Evolutionary conservation across 2,888 invertebrate species (phyloP).

Genomic region (Deilephila elpenor): DNA sequence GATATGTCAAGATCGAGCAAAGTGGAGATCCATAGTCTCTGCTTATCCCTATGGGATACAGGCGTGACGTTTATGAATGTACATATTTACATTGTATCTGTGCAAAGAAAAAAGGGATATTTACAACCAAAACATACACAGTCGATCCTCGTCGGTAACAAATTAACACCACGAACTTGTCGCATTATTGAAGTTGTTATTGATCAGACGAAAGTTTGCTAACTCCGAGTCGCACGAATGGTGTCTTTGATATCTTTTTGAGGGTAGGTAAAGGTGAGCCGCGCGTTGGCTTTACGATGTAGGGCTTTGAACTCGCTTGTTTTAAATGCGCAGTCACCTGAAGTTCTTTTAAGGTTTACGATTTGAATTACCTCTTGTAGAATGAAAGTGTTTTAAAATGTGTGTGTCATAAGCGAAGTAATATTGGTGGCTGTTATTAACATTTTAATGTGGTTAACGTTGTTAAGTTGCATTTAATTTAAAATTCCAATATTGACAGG

Average conservation of each 20-base stretch:
- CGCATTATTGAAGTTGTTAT: constrained; percentile 47
- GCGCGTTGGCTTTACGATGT: background rate
- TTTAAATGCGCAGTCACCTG: background rate
- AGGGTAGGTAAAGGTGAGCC: background rate
- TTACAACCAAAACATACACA: constrained; percentile 20
- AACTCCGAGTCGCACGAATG: background rate
- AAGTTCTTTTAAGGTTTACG: background rate
- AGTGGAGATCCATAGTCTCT: too few species aligned
- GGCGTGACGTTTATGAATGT: too few species aligned
- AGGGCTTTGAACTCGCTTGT: background rate
- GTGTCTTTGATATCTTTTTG: constrained; percentile 2
- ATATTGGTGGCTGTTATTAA: too few species aligned
- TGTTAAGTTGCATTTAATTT: too few species aligned
- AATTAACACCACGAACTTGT: constrained; percentile 47
- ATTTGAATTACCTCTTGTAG: background rate
- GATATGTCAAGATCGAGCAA: too few species aligned
- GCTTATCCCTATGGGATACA: too few species aligned
- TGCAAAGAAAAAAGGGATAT: background rate
- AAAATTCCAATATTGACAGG: too few species aligned
- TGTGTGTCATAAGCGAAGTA: too few species aligned
- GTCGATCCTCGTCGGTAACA: constrained; percentile 37
- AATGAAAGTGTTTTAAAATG: background rate
- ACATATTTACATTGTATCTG: too few species aligned
- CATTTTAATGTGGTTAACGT: too few species aligned
- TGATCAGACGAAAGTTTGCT: constrained; percentile 43